Base-by-base conservation (phyloP, 1,140 invertebrate genomes). In the Scaptomyza pallida region DNA sequence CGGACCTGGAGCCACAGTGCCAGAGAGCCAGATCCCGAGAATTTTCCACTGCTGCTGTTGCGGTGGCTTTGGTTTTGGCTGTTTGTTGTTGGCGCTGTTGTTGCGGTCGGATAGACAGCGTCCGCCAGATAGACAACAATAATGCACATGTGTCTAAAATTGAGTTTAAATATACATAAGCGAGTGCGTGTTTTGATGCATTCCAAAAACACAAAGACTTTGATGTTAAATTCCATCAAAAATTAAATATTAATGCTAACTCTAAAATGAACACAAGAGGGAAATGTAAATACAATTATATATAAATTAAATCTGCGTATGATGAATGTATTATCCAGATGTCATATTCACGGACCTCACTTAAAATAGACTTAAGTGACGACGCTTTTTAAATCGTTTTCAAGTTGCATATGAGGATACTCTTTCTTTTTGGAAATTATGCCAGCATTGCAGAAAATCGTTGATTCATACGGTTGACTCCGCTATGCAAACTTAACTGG, bases 141-240 rank as follows among this genome's bases (percentile, higher is more conserved):
- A 85, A 85, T 85, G 81, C 81, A 85, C 74, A 85, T 85, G 82
- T 85, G 81, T 86, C 81, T 85, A 85, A 86, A 85, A 85, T 85
- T 85, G 81, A 81, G 77, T 85, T 85, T 86, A 77, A 85, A 85
- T 86, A 86, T 86, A 85, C 81, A 85, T 44, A 59, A 10, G 35
- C 41, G 35, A 13, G 70, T n/a, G n/a, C 47, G 77, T 3, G 9
- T 75, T 5, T 37, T 0, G 10, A 17, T n/a, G 6, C 33, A 37
- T 65, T 21, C 0, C 8, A 0, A 15, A 41, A 10, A 30, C 6
- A 30, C 8, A 30, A 30, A n/a, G 23, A 1, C 23, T 26, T 26
- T 26, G 3, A 5, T 26, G 5, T 26, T 30, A 9, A 9, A 6
- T 9, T 30, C 8, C 2, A 9, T 30, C 8, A 30, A 8, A 30